A percentile compares a stretch with the other conserved stretches of the same genome.
Conservation (phyloP, 1,140 invertebrate genomes). For the Tribolium castaneum region DNA sequence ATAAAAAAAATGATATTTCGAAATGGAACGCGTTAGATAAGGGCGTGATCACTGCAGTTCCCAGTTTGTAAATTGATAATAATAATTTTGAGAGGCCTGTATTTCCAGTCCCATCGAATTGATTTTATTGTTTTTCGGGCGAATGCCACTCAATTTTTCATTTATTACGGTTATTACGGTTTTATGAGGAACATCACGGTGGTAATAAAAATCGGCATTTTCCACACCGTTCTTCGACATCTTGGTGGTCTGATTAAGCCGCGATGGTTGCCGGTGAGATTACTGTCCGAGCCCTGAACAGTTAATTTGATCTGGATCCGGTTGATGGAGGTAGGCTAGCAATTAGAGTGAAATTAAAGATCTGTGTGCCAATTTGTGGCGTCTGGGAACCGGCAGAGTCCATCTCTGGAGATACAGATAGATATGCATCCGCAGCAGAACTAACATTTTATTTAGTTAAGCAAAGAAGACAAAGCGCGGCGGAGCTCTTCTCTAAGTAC, state of each 20-base stretch:
- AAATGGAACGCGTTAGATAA: no score
- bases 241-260: conserved; percentile 15
- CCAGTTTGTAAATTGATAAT: no score
- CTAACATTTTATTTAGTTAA: conserved; percentile 29
- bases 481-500: conserved; percentile 24
- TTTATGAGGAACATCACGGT: not conserved
- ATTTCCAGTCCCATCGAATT: no score
- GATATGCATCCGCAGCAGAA: not conserved
- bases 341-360: conserved; percentile 33
- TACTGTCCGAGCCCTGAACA: not conserved
- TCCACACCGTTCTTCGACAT: not conserved
- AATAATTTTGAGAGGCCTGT: no score
- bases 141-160: not conserved
- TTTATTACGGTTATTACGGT: not conserved
- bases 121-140: not conserved
- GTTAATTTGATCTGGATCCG: conserved; percentile 10
- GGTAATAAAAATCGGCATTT: not conserved
- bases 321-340: conserved; percentile 13
- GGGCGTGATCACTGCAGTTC: no score
- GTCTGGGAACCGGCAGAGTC: conserved; percentile 6
- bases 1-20: not conserved
- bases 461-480: conserved; percentile 25
- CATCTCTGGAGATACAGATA: not conserved
- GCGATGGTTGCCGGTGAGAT: not conserved
- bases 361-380: conserved; percentile 33